Evolutionary conservation across 2,113 vertebrate species (phyloP), one percentile per base, ranked within the genome.

Genomic region (Tursiops truncatus): DNA sequence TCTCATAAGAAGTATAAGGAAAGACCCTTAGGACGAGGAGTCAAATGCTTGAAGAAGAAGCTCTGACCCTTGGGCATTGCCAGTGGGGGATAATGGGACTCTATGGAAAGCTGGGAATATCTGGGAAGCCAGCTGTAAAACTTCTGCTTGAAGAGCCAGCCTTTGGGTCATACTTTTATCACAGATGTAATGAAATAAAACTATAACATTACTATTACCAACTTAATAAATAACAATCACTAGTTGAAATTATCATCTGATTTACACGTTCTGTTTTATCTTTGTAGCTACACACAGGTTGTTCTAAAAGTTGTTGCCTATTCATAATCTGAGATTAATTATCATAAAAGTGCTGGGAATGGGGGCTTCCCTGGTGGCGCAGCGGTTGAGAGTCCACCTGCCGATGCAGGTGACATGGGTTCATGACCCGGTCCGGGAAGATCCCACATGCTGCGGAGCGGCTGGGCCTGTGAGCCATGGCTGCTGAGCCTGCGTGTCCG

Each of bases 261-360:
- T 50, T 92, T 65, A 36, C 11, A 56, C 73, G 23, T 50, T 87
- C 13, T 95, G 6, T 83, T 83, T 95, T 33, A 70, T 76, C 23
- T 89, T 89, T 79, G 11, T 67, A 80, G 80, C 33, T 74, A 33
- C 20, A 8, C 26, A 60, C 8, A 85, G 47, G 6, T 60, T 79
- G 41, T 58, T 84, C 60, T 93, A 50, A 62, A 95, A 44, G 58
- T n/a, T 85, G 21, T 91, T 91, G 21, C 11, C 8, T 92, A 20
- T 65, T 94, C 38, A 63, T 91, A 91, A 91, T 70, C 44, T 81
- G 41, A 81, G 23, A 77, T 85, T 89, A 89, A 53, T 74, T 65
- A 86, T 80, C 44, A 62, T 77, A 41, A 36, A 80, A 80, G 4
- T 62, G 0, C 38, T 91, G 2, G 47, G 25, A 36, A 14, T 68